Evolutionary conservation across 64 coral and sea anemone genomes (phyloP).

Genomic region (Actinia tenebrosa): DNA sequence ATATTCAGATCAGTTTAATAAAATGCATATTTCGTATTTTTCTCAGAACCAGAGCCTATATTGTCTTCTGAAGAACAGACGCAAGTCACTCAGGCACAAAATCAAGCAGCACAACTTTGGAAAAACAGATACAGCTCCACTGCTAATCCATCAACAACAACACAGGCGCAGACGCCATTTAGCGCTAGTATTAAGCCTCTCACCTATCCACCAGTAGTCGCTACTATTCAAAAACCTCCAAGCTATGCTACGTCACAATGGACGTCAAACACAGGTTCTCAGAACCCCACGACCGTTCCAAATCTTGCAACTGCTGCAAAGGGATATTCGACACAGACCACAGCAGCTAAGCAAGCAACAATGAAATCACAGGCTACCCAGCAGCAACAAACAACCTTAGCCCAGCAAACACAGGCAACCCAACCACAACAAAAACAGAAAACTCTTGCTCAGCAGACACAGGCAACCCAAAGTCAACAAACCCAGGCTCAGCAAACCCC

Average conservation of each 20-base stretch:
- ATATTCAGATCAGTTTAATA: too few species aligned
- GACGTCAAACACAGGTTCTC: not conserved
- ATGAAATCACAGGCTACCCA: not conserved
- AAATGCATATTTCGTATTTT: not conserved
- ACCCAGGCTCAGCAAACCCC: slow-evolving; percentile 16
- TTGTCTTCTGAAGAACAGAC: not conserved
- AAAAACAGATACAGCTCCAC: not conserved
- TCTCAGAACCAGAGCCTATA: not conserved
- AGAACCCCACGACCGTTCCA: not conserved
- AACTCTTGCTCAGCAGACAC: not conserved
- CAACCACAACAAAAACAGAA: not conserved
- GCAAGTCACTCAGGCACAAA: not conserved
- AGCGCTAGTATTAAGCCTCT: not conserved
- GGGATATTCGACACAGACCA: not conserved
- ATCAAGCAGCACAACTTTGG: not conserved
- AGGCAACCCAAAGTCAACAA: slow-evolving; percentile 9
- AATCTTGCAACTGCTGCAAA: not conserved
- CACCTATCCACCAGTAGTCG: slow-evolving; percentile 2
- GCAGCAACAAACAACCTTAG: not conserved
- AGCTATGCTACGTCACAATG: slow-evolving; percentile 14
- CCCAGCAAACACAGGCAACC: not conserved
- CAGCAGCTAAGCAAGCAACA: slow-evolving; percentile 1
- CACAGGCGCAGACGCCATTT: not conserved
- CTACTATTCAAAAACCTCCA: not conserved
- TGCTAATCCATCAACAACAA: not conserved